These are phyloP conservation scores for Zootermopsis nevadensis DNA, from an alignment of 2,888 invertebrate genomes.

Conservation along the genomic window DNA sequence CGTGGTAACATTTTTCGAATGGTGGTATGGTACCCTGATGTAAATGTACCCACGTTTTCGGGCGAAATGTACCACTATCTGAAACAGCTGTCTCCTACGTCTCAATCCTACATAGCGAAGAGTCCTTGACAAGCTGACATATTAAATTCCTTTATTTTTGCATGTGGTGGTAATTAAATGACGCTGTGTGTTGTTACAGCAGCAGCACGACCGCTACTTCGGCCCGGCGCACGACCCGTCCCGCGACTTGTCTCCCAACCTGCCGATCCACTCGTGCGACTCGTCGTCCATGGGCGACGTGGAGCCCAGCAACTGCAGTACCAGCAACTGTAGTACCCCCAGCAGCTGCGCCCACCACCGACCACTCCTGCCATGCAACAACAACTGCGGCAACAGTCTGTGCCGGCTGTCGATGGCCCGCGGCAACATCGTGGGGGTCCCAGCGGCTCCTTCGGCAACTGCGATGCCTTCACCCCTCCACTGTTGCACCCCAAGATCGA, in stretches of 20 bases:
- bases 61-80: too few relatives aligned
- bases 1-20: too few relatives aligned
- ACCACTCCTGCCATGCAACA: slow-evolving; percentile 57
- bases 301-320: slow-evolving; percentile 44
- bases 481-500: slow-evolving; percentile 49
- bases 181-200: slow-evolving; percentile 64
- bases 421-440: background rate
- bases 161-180: background rate
- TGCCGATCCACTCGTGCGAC: slow-evolving; percentile 75
- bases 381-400: slow-evolving; percentile 41
- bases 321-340: slow-evolving; percentile 56
- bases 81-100: too few relatives aligned
- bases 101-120: too few relatives aligned
- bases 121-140: too few relatives aligned
- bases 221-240: slow-evolving; percentile 74
- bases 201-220: slow-evolving; percentile 70
- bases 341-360: slow-evolving; percentile 38
- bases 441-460: slow-evolving; percentile 34
- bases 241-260: slow-evolving; percentile 78
- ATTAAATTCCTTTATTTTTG: too few relatives aligned
- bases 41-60: too few relatives aligned
- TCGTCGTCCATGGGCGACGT: slow-evolving; percentile 62
- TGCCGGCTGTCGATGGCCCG: background rate
- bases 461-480: slow-evolving; percentile 60
- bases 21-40: too few relatives aligned